A percentile compares a stretch with the other conserved stretches of the same genome.
Evolutionary conservation across 2,113 vertebrate genomes (phyloP).

Genomic region (Vidua macroura): DNA sequence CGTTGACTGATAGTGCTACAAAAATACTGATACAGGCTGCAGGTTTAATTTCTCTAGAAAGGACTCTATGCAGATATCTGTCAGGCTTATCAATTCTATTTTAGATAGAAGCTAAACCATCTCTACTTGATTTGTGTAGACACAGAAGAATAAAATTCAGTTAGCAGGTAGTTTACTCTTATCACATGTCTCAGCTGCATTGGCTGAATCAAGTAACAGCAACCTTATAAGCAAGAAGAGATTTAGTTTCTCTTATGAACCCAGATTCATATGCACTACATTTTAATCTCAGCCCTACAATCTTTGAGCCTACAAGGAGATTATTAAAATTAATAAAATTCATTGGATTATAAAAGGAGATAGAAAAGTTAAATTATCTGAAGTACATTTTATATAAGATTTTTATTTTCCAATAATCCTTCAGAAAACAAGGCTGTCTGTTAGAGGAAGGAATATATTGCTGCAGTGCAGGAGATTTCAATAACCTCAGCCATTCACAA

Average conservation of each 20-base stretch:
- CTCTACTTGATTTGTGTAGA: conserved; percentile 46
- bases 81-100: conserved; percentile 50
- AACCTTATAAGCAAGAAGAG: conserved; percentile 30
- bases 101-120: conserved; percentile 50
- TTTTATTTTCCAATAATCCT: conserved; percentile 67
- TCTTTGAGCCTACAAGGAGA: conserved; percentile 29
- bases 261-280: conserved; percentile 13
- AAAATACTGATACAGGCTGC: conserved; percentile 21
- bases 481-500: conserved; percentile 55
- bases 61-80: not conserved
- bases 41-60: conserved; percentile 46
- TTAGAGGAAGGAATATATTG: conserved; percentile 61
- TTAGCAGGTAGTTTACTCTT: not conserved
- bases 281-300: conserved; percentile 61
- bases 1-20: not conserved
- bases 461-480: conserved; percentile 36
- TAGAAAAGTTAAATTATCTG: conserved; percentile 69
- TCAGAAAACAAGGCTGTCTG: conserved; percentile 60
- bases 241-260: conserved; percentile 61
- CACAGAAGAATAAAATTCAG: conserved; percentile 41
- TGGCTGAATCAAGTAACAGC: conserved; percentile 20
- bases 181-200: not conserved
- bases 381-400: conserved; percentile 64
- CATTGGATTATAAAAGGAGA: conserved; percentile 67
- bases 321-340: conserved; percentile 68